Evolutionary conservation across 2,113 vertebrate species (phyloP).

Genomic region (Turnix velox): DNA sequence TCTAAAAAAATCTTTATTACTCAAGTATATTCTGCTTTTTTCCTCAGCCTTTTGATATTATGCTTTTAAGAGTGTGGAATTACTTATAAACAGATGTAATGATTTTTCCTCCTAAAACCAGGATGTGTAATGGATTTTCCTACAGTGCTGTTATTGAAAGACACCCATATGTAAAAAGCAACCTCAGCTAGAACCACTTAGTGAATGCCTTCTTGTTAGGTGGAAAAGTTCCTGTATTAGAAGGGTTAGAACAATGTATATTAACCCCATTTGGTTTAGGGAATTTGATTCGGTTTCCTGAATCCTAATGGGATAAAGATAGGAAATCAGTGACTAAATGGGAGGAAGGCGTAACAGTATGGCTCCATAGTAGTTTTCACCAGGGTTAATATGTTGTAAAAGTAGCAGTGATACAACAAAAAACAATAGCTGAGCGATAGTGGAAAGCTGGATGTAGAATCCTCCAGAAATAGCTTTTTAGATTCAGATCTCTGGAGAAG

Average conservation of each 20-base stretch:
- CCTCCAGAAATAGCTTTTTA: not conserved
- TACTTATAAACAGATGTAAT: not conserved
- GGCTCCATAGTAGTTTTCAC: not conserved
- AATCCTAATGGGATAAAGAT: not conserved
- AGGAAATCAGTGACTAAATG: not conserved
- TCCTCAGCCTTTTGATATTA: not conserved
- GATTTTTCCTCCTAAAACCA: not conserved
- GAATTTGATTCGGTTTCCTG: not conserved
- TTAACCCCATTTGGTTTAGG: not conserved
- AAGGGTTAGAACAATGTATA: not conserved
- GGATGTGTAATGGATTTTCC: not conserved
- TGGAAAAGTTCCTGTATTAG: not conserved
- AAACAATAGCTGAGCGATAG: not conserved
- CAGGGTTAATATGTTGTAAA: not conserved
- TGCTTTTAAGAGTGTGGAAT: not conserved
- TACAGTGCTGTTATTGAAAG: not conserved
- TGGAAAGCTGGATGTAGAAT: not conserved
- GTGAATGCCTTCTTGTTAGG: not conserved
- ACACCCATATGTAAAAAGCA: not conserved
- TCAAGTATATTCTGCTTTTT: not conserved
- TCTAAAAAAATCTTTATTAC: not conserved
- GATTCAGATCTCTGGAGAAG: not conserved
- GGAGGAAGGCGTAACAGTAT: not conserved
- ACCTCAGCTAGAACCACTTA: not conserved
- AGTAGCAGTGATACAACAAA: not conserved